Evolutionary conservation across 2,113 vertebrate genomes (phyloP).

Genomic region (Podilymbus podiceps): DNA sequence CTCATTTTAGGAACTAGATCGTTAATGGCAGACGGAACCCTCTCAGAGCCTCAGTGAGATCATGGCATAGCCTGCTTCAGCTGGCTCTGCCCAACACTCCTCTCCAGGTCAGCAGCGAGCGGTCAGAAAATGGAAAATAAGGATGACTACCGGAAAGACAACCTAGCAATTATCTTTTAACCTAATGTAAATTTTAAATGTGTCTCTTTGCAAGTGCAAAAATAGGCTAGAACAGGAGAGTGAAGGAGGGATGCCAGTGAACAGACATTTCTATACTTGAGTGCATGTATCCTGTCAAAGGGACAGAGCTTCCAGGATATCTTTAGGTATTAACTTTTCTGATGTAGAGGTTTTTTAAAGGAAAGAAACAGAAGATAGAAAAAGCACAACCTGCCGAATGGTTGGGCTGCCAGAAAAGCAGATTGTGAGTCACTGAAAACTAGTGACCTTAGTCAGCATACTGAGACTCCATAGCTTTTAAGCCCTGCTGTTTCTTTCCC

Average conservation of each 20-base stretch:
- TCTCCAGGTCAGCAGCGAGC: not conserved
- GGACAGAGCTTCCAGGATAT: not conserved
- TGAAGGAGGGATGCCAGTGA: not conserved
- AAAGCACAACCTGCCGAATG: not conserved
- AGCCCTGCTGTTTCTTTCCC: not conserved
- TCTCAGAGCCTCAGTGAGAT: not conserved
- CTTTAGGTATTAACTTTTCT: not conserved
- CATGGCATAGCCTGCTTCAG: too few relatives aligned
- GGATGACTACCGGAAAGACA: not conserved
- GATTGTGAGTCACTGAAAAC: not conserved
- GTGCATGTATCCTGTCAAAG: not conserved
- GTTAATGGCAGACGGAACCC: not conserved
- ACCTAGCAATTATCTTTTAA: not conserved
- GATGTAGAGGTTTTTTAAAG: not conserved
- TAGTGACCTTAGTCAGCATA: slow-evolving; percentile 1
- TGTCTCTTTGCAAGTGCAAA: not conserved
- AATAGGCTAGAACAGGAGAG: not conserved
- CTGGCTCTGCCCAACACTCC: not conserved
- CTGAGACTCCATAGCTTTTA: not conserved
- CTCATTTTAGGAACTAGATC: not conserved
- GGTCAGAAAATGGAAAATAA: not conserved
- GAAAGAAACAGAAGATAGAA: not conserved
- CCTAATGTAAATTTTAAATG: not conserved
- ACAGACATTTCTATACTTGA: not conserved
- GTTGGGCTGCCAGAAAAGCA: slow-evolving; percentile 10